A percentile compares a stretch with the other conserved stretches of the same genome.
phyloP scores from a whole-genome alignment of 1,140 invertebrate genomes.

The Drosophila pachea region DNA sequence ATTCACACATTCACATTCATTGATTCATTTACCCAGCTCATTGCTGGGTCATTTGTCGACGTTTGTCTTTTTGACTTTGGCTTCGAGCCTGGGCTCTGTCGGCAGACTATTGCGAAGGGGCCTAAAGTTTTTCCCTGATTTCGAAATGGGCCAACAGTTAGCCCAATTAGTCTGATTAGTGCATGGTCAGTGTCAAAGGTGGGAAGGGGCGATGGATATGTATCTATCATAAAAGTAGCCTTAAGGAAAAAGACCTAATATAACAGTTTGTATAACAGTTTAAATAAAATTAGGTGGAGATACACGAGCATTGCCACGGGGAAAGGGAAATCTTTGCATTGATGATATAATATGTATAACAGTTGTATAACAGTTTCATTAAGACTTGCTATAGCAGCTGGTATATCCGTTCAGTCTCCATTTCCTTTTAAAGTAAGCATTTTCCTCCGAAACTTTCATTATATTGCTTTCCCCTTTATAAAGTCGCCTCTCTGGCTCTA shows the following conservation, averaged over 20 bases:
- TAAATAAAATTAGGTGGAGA: not conserved
- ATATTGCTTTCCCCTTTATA: not conserved
- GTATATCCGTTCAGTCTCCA: no score
- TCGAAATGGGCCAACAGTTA: conserved; percentile 50
- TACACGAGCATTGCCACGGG: no score
- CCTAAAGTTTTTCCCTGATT: conserved; percentile 19
- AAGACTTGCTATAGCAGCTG: not conserved
- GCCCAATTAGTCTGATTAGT: conserved; percentile 66
- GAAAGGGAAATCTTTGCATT: no score
- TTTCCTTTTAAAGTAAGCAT: not conserved
- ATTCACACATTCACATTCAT: conserved; percentile 39
- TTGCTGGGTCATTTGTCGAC: conserved; percentile 73
- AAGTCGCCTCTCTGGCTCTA: conserved; percentile 31
- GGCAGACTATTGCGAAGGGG: not conserved
- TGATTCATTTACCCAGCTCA: conserved; percentile 53
- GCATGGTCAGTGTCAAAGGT: conserved; percentile 52
- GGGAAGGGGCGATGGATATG: not conserved
- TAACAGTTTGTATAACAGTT: not conserved
- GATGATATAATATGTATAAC: not conserved
- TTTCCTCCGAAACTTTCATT: not conserved
- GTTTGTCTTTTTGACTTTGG: conserved; percentile 70
- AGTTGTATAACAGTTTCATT: not conserved
- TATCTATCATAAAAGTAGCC: conserved; percentile 1
- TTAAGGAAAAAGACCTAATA: not conserved
- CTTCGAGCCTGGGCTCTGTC: not conserved